Evolutionary conservation across 1,140 invertebrate genomes (phyloP).

Genomic region (Drosophila nebulosa): DNA sequence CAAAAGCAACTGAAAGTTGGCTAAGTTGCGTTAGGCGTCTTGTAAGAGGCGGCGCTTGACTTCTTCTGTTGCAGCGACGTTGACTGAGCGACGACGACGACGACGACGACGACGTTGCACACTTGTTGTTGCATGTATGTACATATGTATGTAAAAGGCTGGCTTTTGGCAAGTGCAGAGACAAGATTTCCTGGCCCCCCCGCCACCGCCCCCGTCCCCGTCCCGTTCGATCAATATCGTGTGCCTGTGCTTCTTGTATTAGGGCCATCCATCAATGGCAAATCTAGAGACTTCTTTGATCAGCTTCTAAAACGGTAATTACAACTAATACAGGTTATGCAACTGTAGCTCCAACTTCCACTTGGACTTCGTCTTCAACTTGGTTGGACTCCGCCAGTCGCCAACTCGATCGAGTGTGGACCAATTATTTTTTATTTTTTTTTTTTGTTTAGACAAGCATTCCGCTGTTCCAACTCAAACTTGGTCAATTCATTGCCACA

Average conservation of each 20-base stretch:
- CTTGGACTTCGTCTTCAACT: not conserved
- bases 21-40: slow-evolving; percentile 54
- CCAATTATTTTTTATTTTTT: not conserved
- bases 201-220: not conserved
- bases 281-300: slow-evolving; percentile 39
- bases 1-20: slow-evolving; percentile 73
- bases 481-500: slow-evolving; percentile 30
- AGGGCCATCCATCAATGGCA: slow-evolving; percentile 57
- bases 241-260: not conserved
- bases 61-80: slow-evolving; percentile 10
- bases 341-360: slow-evolving; percentile 50
- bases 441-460: no score
- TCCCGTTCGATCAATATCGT: not conserved
- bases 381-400: not conserved
- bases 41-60: slow-evolving; percentile 51
- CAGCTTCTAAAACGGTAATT: slow-evolving; percentile 69
- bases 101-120: slow-evolving; percentile 18
- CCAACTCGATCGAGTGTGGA: not conserved
- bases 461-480: slow-evolving; percentile 4
- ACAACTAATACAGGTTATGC: slow-evolving; percentile 78
- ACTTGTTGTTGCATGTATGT: slow-evolving; percentile 51
- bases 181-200: not conserved
- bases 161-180: slow-evolving; percentile 70
- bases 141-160: slow-evolving; percentile 38
- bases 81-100: slow-evolving; percentile 4